Evolutionary conservation across 2,113 vertebrate genomes (phyloP).

Genomic region (Saguinus imperator): DNA sequence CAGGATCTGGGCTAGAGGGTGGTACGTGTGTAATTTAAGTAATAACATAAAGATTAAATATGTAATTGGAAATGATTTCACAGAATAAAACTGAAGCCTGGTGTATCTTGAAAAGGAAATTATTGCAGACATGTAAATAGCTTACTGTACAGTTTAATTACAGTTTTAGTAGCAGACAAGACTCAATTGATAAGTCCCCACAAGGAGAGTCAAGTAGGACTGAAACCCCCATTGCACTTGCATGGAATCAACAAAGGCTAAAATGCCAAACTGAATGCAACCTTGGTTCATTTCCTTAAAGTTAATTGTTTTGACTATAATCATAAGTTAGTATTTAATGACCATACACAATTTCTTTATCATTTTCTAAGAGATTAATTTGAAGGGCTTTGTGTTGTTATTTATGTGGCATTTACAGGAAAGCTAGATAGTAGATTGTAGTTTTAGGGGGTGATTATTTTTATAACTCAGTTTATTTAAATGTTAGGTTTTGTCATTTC

Average conservation of each 20-base stretch:
- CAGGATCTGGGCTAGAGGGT: slow-evolving; percentile 5
- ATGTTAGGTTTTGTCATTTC: neutral
- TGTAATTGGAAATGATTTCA: slow-evolving; percentile 75
- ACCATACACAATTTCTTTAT: neutral
- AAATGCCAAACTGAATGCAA: neutral
- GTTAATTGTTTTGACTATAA: slow-evolving; percentile 31
- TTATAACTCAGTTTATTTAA: slow-evolving; percentile 15
- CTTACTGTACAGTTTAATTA: slow-evolving; percentile 71
- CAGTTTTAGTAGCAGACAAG: slow-evolving; percentile 46
- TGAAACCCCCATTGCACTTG: neutral
- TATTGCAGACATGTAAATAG: slow-evolving; percentile 68
- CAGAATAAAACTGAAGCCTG: slow-evolving; percentile 64
- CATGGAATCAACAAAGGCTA: neutral
- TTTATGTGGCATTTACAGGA: slow-evolving; percentile 7
- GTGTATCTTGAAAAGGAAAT: slow-evolving; percentile 73
- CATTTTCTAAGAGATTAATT: neutral
- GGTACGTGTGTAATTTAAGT: slow-evolving; percentile 66
- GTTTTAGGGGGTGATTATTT: slow-evolving; percentile 14
- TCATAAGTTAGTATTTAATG: slow-evolving; percentile 34
- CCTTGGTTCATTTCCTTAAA: neutral
- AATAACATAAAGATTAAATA: slow-evolving; percentile 71
- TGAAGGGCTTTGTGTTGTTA: slow-evolving; percentile 44
- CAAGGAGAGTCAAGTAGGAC: slow-evolving; percentile 31
- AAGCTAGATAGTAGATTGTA: neutral
- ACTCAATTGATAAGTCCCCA: slow-evolving; percentile 53